These are phyloP conservation scores for Hyposoter didymator DNA, from an alignment of 2,888 invertebrate genomes.

Conservation along the genomic window DNA sequence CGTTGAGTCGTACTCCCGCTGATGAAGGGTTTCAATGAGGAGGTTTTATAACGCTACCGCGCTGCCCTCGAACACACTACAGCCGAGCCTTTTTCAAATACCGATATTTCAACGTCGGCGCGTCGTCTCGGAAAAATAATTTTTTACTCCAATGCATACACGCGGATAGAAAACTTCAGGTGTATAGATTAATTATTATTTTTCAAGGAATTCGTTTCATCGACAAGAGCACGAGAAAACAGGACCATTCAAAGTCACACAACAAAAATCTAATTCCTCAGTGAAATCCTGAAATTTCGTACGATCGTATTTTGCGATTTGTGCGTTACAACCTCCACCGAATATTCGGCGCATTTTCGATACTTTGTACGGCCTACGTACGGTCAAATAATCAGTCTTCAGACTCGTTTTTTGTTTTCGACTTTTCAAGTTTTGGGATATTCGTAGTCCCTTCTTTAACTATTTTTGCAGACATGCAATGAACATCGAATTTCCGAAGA, in stretches of 20 bases:
- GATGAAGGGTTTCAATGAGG: slow-evolving; percentile 64
- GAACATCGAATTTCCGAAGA: not conserved
- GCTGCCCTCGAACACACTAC: slow-evolving; percentile 31
- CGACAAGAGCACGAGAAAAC: not conserved
- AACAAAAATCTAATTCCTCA: not conserved
- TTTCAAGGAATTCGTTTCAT: slow-evolving; percentile 14
- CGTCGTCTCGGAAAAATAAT: slow-evolving; percentile 36
- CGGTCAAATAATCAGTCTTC: not conserved
- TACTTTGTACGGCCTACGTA: not conserved
- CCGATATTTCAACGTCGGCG: slow-evolving; percentile 53
- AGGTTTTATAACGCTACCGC: slow-evolving; percentile 49
- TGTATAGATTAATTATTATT: slow-evolving; percentile 17
- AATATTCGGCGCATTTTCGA: not conserved
- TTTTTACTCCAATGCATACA: not conserved
- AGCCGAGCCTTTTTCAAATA: slow-evolving; percentile 32
- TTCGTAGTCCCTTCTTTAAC: not conserved
- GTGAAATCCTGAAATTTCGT: not conserved
- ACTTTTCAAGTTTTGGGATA: not conserved
- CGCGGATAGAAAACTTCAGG: not conserved
- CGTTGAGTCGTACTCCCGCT: slow-evolving; percentile 61
- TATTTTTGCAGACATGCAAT: not conserved
- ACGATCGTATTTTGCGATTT: not conserved
- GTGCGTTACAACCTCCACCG: not conserved
- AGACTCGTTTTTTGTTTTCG: not conserved
- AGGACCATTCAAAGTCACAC: not conserved